A percentile compares a stretch with the other conserved stretches of the same genome.
These are phyloP conservation scores for Molorchus minor DNA, from an alignment of 2,888 invertebrate species.

Conservation along the genomic window DNA sequence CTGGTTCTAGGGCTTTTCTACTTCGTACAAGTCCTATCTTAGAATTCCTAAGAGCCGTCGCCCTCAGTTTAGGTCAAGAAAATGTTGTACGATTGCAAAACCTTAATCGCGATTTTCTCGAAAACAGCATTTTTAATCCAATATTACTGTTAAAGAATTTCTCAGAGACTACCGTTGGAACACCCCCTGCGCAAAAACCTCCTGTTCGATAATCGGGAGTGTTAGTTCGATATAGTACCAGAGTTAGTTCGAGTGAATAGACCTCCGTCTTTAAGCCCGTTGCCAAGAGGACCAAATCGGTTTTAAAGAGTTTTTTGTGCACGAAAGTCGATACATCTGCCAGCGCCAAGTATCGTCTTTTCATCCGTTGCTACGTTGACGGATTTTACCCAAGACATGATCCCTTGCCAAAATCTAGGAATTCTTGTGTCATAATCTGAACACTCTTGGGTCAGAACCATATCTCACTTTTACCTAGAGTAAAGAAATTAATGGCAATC, in stretches of 20 bases:
- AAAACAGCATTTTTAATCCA: too few species aligned
- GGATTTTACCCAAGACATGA: constrained; percentile 88
- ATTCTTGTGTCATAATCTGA: constrained; percentile 96
- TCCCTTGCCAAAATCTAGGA: constrained; percentile 89
- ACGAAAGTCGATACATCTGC: constrained; percentile 89
- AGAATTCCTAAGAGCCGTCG: too few species aligned
- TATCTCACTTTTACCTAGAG: constrained; percentile 76
- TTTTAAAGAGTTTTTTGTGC: too few species aligned
- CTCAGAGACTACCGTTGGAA: too few species aligned
- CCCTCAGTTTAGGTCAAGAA: too few species aligned
- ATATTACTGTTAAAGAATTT: too few species aligned
- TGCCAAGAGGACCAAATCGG: constrained; percentile 93
- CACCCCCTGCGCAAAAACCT: too few species aligned
- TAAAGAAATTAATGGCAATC: background rate
- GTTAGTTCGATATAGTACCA: constrained; percentile 91
- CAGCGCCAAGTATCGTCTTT: constrained; percentile 91
- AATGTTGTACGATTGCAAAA: too few species aligned
- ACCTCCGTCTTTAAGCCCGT: constrained; percentile 96
- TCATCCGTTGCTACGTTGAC: constrained; percentile 91
- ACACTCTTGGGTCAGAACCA: constrained; percentile 92
- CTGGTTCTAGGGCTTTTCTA: too few species aligned
- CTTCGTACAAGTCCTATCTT: too few species aligned
- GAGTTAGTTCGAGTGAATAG: constrained; percentile 79
- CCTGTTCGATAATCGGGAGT: constrained; percentile 89
- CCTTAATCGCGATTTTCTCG: too few species aligned